phyloP scores from a whole-genome alignment of 1,140 invertebrate genomes.

The Brachionus manjavacas region DNA sequence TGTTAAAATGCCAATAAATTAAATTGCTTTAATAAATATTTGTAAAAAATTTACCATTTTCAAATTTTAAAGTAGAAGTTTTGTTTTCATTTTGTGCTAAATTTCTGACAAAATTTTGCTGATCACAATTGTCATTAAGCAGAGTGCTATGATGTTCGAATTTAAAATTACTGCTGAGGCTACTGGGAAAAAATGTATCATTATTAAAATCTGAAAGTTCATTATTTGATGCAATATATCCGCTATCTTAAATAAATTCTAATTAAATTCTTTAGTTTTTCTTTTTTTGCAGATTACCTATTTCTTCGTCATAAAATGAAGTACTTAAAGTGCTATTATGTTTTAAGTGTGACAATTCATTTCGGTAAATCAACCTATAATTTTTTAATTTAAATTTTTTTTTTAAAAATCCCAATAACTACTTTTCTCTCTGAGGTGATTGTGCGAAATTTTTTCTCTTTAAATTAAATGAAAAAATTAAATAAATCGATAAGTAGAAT shows the following conservation, averaged over 20 bases:
- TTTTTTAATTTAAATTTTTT: background rate
- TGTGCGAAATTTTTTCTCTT: background rate
- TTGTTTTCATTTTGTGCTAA: background rate
- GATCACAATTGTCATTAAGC: background rate
- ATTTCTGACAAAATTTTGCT: background rate
- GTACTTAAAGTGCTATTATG: constrained; percentile 5
- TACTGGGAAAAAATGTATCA: constrained; percentile 12
- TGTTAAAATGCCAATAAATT: no score
- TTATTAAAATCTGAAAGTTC: background rate
- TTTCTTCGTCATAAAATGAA: constrained; percentile 22
- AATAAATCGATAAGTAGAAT: background rate
- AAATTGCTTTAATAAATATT: no score
- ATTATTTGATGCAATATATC: background rate
- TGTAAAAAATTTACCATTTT: background rate
- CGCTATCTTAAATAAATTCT: background rate
- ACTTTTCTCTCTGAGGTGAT: background rate
- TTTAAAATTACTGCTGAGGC: background rate
- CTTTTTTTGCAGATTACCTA: background rate
- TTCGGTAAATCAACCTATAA: background rate
- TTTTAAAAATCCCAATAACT: background rate
- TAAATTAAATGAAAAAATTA: background rate
- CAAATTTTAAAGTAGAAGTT: background rate
- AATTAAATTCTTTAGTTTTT: background rate
- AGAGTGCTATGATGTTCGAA: background rate
- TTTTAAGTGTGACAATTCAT: background rate